Evolutionary conservation across 2,113 vertebrate species (phyloP), one percentile per base, ranked within the genome.

Genomic region (Dipodomys ordii): DNA sequence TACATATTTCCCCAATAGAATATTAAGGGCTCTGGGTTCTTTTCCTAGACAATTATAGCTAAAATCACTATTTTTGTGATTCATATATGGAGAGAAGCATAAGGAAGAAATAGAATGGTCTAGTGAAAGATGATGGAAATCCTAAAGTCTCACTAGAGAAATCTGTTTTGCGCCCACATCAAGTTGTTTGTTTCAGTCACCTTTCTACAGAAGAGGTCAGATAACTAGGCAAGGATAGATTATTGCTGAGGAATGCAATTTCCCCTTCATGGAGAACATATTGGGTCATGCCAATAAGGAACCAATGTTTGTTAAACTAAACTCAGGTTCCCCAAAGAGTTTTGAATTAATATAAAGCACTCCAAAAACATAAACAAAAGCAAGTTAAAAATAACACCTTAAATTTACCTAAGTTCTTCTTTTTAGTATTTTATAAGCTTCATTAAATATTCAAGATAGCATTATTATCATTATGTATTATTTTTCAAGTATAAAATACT

Each of bases 391-490:
- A 68, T 6, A 28, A 7, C 3, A 87, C 30, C 11, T 80, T 80
- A 30, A 0, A 32, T 23, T 74, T 79, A 91, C 7, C 32, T 35
- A 12, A 62, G 74, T 69, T 65, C 62, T 5, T 35, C 25, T 82
- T 71, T 80, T 67, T 32, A 87, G 3, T 39, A 87, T 81, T 93
- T 93, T 90, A 10, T 49, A 72, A 96, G 65, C 57, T 60, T n/a
- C 35, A 84, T 35, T 65, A 15, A 80, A 90, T 39, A 90, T 28
- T 23, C 69, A 28, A 72, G 79, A 30, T 23, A 30, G 1, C 23
- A 25, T n/a, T 86, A 23, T 12, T 32, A 27, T 62, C 11, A 39
- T 68, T 27, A 49, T 11, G 30, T 9, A 22, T 76, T 77, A 3
- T 77, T 87, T 30, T 39, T 79, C 89, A 78, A 44, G 7, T 62